Conservation (phyloP, 2,113 vertebrate genomes). For the Chlorodrepanis virens region DNA sequence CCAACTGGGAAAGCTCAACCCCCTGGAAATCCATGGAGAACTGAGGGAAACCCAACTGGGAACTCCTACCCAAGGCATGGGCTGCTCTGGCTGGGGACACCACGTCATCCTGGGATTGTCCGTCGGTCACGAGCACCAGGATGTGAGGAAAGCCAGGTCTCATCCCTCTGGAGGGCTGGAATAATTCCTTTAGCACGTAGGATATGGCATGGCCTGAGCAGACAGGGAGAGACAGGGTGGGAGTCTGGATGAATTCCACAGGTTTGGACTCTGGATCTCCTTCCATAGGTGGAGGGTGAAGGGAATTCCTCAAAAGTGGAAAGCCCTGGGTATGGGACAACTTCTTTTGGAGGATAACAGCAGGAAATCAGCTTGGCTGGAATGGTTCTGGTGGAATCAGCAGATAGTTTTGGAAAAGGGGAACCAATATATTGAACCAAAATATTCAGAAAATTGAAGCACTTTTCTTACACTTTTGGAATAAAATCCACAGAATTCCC, state of each 20-base stretch:
- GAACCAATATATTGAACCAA: neutral
- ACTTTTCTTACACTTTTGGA: neutral
- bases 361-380: neutral
- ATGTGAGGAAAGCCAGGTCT: slow-evolving; percentile 75
- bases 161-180: slow-evolving; percentile 84
- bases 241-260: neutral
- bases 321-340: neutral
- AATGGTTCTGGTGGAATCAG: neutral
- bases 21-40: neutral
- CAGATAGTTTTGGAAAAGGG: neutral
- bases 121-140: slow-evolving; percentile 85
- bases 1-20: accelerated
- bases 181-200: slow-evolving; percentile 82
- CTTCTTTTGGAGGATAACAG: accelerated
- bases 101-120: slow-evolving; percentile 86
- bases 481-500: neutral
- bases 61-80: slow-evolving; percentile 75
- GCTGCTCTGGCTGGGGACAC: slow-evolving; percentile 79
- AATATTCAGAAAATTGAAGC: neutral
- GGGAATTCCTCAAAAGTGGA: neutral
- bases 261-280: neutral
- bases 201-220: slow-evolving; percentile 80
- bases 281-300: neutral
- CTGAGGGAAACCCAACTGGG: accelerated
- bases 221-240: neutral